Evolutionary conservation across 2,113 vertebrate genomes (phyloP).

Genomic region (Hiodon tergisus): DNA sequence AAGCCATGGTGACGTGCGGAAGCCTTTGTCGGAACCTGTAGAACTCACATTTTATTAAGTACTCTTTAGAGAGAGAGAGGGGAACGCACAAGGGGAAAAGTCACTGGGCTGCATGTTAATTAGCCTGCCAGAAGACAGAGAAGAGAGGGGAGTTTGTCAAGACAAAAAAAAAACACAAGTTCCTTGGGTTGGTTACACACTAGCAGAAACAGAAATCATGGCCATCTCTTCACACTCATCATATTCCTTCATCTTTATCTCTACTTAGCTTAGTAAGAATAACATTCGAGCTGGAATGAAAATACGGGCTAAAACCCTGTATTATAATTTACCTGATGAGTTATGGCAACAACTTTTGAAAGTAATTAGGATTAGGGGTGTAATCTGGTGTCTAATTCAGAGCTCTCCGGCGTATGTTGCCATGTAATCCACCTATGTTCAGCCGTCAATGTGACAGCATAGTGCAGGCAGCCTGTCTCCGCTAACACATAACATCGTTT

Average conservation of each 20-base stretch:
- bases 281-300: not conserved
- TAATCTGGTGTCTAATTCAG: not conserved
- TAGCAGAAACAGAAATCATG: not conserved
- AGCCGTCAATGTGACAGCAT: not conserved
- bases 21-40: constrained; percentile 57
- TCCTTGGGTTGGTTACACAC: not conserved
- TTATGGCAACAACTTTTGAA: not conserved
- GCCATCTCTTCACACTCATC: not conserved
- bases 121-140: constrained; percentile 49
- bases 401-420: not conserved
- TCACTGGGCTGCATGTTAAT: constrained; percentile 67
- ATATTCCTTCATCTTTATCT: not conserved
- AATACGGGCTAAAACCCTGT: not conserved
- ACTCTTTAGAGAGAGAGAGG: constrained; percentile 59
- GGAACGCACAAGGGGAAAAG: constrained; percentile 60
- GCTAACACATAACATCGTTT: not conserved
- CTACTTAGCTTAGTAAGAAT: not conserved
- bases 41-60: constrained; percentile 69
- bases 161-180: constrained; percentile 5
- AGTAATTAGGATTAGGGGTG: constrained; percentile 4
- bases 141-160: constrained; percentile 54
- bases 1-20: constrained; percentile 40
- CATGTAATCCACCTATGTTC: constrained; percentile 7
- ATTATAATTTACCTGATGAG: constrained; percentile 4
- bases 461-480: too few species aligned